These are phyloP conservation scores for Meles meles DNA, from an alignment of 2,113 vertebrate species.

Conservation along the genomic window DNA sequence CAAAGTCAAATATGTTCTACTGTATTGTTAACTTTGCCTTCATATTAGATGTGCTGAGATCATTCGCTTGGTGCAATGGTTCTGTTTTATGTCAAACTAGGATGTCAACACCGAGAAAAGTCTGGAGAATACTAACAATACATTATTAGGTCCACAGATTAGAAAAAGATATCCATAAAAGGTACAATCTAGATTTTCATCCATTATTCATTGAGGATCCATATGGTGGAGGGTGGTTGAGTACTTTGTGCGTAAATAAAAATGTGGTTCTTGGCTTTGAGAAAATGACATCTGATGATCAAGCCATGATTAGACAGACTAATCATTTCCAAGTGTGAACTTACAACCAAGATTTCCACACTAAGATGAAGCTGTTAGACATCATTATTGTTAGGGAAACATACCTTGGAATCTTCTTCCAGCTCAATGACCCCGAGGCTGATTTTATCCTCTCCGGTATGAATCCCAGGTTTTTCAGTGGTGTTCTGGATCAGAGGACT, in stretches of 20 bases:
- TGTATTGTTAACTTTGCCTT: neutral
- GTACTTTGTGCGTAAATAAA: neutral
- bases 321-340: neutral
- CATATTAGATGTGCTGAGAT: conserved; percentile 31
- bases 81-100: conserved; percentile 22
- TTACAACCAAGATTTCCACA: conserved; percentile 24
- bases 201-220: conserved; percentile 10
- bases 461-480: neutral
- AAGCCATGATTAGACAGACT: conserved; percentile 7
- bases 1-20: neutral
- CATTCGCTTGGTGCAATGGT: neutral
- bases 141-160: conserved; percentile 12
- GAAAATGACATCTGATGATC: conserved; percentile 13
- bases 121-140: conserved; percentile 15
- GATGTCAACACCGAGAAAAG: neutral
- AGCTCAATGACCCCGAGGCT: neutral
- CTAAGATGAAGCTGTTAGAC: conserved; percentile 51
- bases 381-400: conserved; percentile 29
- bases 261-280: neutral
- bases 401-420: conserved; percentile 38
- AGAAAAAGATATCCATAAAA: neutral
- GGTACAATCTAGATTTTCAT: neutral
- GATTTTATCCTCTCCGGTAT: conserved; percentile 22
- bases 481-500: conserved; percentile 26
- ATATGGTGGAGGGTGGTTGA: neutral